Evolutionary conservation across 2,113 vertebrate species (phyloP).

Genomic region (Eulemur macaco): DNA sequence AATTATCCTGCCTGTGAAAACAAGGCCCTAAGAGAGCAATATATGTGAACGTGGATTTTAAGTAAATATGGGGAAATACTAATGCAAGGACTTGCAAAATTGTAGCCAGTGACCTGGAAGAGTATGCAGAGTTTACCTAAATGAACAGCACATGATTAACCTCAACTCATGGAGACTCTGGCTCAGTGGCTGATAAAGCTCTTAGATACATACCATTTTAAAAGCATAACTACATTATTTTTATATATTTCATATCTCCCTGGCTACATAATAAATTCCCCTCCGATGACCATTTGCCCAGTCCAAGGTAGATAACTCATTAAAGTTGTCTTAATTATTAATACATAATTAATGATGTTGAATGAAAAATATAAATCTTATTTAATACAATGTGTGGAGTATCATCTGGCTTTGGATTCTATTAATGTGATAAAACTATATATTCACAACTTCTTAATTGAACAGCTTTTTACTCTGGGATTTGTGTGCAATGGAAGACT

Average conservation of each 20-base stretch:
- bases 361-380: not conserved
- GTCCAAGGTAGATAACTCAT: not conserved
- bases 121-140: not conserved
- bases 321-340: not conserved
- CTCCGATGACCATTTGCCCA: not conserved
- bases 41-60: not conserved
- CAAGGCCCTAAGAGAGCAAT: not conserved
- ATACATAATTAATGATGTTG: slow-evolving; percentile 11
- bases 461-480: not conserved
- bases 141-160: not conserved
- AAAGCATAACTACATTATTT: not conserved
- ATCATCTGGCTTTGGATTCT: slow-evolving; percentile 13
- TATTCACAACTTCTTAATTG: not conserved
- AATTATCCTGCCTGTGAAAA: not conserved
- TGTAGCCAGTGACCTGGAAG: not conserved
- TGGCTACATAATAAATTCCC: not conserved
- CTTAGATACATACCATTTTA: not conserved
- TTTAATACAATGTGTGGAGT: not conserved
- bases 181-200: not conserved
- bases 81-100: not conserved
- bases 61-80: not conserved
- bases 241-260: slow-evolving; percentile 3
- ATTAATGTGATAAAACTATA: not conserved
- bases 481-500: not conserved
- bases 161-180: not conserved